Conservation (phyloP, 2,888 invertebrate species). For the Amphipoea oculea region DNA sequence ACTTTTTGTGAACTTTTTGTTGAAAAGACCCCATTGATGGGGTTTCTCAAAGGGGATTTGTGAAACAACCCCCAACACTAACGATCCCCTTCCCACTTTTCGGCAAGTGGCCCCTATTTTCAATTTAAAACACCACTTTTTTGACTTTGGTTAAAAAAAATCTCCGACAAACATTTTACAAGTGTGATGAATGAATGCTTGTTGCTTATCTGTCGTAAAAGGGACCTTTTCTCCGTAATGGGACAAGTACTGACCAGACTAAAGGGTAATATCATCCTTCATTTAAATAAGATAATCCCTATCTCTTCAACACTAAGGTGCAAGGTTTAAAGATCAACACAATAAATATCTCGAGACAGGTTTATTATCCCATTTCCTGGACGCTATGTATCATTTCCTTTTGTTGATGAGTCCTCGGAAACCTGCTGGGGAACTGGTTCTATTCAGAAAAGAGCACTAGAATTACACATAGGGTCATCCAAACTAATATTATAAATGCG, state of each 20-base stretch:
- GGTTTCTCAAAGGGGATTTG: too few relatives aligned
- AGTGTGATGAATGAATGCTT: not conserved
- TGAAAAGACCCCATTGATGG: too few relatives aligned
- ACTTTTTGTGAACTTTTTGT: too few relatives aligned
- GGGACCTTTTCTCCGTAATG: not conserved
- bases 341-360: constrained; percentile 32
- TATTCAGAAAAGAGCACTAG: not conserved
- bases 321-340: constrained; percentile 32
- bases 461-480: not conserved
- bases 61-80: too few relatives aligned
- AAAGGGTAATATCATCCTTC: constrained; percentile 1
- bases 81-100: not conserved
- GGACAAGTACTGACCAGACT: constrained; percentile 2
- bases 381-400: constrained; percentile 40
- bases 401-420: constrained; percentile 31
- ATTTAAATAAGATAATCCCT: constrained; percentile 20
- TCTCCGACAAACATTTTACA: not conserved
- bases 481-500: too few relatives aligned
- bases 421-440: constrained; percentile 1
- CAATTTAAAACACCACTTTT: not conserved
- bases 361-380: constrained; percentile 40
- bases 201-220: constrained; percentile 5
- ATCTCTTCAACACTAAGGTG: not conserved
- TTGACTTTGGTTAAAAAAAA: not conserved
- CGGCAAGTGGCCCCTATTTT: not conserved